These are phyloP conservation scores for Macrotus californicus DNA, from an alignment of 2,113 vertebrate species.

Conservation along the genomic window DNA sequence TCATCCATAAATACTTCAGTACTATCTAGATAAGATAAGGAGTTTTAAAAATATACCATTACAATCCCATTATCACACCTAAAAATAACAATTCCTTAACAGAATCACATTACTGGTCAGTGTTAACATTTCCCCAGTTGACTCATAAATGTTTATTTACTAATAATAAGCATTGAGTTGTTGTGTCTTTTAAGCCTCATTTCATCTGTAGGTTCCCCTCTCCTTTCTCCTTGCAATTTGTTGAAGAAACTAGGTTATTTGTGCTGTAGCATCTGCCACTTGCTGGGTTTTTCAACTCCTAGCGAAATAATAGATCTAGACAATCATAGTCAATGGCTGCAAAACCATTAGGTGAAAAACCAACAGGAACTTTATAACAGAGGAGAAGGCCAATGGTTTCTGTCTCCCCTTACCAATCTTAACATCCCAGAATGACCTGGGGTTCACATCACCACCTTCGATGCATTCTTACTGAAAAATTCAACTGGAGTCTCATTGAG, in stretches of 20 bases:
- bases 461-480: background rate
- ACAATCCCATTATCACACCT: background rate
- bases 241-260: background rate
- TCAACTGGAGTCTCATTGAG: background rate
- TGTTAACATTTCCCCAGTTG: background rate
- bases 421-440: background rate
- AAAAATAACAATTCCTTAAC: background rate
- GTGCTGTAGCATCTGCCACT: background rate
- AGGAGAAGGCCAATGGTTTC: background rate
- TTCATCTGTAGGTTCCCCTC: background rate
- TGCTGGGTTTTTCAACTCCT: background rate
- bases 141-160: background rate
- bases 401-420: accelerated
- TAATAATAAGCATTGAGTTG: background rate
- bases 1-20: background rate
- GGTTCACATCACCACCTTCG: background rate
- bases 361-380: background rate
- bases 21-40: background rate
- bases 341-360: background rate
- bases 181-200: background rate
- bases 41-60: background rate
- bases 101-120: background rate
- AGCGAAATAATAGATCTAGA: background rate
- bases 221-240: background rate
- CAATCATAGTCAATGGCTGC: background rate